These are phyloP conservation scores for Drosophila nigricruria DNA, from an alignment of 2,888 invertebrate species.

Conservation along the genomic window DNA sequence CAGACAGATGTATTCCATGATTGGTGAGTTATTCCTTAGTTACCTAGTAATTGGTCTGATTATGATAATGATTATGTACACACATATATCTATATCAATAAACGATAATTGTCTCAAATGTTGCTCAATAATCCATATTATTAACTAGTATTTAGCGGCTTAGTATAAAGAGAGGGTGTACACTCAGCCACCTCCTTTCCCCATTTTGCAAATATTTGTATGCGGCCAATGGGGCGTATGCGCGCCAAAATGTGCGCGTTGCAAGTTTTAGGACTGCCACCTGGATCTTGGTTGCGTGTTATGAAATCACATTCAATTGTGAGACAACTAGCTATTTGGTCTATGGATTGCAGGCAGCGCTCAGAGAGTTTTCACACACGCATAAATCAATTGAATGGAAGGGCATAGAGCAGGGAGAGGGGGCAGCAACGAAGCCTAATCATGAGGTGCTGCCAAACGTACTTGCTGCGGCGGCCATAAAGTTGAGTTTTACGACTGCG, in stretches of 20 bases:
- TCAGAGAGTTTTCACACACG: constrained; percentile 64
- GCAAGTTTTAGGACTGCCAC: constrained; percentile 8
- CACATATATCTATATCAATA: no score
- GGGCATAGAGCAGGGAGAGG: not conserved
- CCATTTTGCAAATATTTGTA: not conserved
- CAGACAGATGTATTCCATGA: not conserved
- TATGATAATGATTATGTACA: no score
- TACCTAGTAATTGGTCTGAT: not conserved
- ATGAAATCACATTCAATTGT: constrained; percentile 47
- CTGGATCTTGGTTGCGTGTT: constrained; percentile 30
- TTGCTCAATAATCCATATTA: not conserved
- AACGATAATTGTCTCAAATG: no score
- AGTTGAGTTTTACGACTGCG: constrained; percentile 77
- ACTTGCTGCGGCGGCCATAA: constrained; percentile 56
- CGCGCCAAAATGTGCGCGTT: constrained; percentile 55
- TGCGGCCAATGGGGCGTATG: constrained; percentile 64
- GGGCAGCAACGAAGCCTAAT: constrained; percentile 16
- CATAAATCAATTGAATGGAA: constrained; percentile 71
- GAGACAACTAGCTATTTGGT: constrained; percentile 25
- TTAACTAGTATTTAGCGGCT: not conserved
- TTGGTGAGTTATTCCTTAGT: constrained; percentile 5
- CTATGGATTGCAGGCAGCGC: constrained; percentile 34
- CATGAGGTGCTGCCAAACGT: constrained; percentile 41
- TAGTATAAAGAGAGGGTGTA: not conserved
- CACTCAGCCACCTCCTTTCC: not conserved